Percentiles rank a stretch among this genome's conserved stretches.
Evolutionary conservation across 1,140 invertebrate genomes (phyloP).

Genomic region (Neelides sp.): DNA sequence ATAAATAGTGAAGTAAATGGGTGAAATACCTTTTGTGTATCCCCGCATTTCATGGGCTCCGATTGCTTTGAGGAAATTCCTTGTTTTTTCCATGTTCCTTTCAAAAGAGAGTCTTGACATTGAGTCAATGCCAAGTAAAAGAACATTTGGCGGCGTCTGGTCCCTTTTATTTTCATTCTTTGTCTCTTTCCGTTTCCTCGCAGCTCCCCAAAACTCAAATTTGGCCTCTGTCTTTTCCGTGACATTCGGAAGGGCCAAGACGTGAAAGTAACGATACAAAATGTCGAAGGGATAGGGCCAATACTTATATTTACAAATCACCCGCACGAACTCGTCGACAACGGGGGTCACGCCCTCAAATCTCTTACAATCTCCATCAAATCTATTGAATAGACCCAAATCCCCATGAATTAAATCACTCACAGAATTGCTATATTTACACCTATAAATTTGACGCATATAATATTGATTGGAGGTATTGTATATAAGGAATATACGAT

Average conservation of each 20-base stretch:
- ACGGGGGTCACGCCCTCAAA: slow-evolving; percentile 5
- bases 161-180: background rate
- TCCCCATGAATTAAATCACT: background rate
- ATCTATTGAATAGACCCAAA: background rate
- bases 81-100: slow-evolving; percentile 22
- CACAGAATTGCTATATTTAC: too few species aligned
- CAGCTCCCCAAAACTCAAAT: slow-evolving; percentile 15
- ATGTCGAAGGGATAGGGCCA: slow-evolving; percentile 18
- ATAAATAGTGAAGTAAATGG: too few species aligned
- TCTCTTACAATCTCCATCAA: background rate
- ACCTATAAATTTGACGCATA: too few species aligned
- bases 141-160: slow-evolving; percentile 17
- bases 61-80: slow-evolving; percentile 13
- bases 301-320: slow-evolving; percentile 20
- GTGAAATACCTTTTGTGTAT: slow-evolving; percentile 22
- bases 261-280: slow-evolving; percentile 23
- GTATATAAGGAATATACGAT: too few species aligned
- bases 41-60: slow-evolving; percentile 29
- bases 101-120: slow-evolving; percentile 25
- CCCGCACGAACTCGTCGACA: slow-evolving; percentile 17
- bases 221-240: too few species aligned
- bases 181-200: background rate
- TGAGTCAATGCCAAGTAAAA: slow-evolving; percentile 23
- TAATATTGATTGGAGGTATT: too few species aligned
- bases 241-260: slow-evolving; percentile 13